Conservation (phyloP, 35 echinoderm and acorn worm species). For the Stichopus chloronotus region DNA sequence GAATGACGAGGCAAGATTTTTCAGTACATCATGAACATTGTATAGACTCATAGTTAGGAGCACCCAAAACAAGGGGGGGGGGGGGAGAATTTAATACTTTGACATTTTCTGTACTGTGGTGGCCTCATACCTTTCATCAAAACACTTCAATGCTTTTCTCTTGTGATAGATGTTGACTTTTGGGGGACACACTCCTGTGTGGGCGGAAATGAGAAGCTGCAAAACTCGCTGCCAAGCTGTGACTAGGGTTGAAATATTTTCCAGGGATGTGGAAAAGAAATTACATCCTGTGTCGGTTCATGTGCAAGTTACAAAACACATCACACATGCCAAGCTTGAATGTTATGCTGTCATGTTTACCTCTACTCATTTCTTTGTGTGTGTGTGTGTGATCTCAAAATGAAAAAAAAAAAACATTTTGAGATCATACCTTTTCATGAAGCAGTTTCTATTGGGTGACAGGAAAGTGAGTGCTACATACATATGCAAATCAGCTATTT, state of each 20-base stretch:
- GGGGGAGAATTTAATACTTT: neutral
- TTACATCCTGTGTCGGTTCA: neutral
- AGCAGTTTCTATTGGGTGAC: no score
- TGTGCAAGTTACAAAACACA: neutral
- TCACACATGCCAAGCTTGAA: neutral
- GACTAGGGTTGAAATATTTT: constrained; percentile 3
- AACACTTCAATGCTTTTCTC: constrained; percentile 8
- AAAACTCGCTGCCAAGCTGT: neutral
- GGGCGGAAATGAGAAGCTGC: constrained; percentile 11
- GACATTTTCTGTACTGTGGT: neutral
- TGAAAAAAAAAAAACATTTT: no score
- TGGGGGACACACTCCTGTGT: neutral
- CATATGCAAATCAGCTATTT: no score
- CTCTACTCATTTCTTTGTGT: no score
- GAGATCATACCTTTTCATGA: no score
- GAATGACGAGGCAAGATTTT: neutral
- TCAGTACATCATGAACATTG: no score
- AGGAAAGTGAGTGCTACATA: no score
- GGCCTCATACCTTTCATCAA: constrained; percentile 23
- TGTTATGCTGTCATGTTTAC: neutral
- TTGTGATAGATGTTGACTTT: constrained; percentile 21
- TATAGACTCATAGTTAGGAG: no score
- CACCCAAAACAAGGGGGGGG: neutral
- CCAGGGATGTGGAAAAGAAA: neutral
- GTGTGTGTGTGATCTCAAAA: no score